Conservation (phyloP, 30 jellyfish, hydroid and myxozoan species). For the Aurelia sp. region DNA sequence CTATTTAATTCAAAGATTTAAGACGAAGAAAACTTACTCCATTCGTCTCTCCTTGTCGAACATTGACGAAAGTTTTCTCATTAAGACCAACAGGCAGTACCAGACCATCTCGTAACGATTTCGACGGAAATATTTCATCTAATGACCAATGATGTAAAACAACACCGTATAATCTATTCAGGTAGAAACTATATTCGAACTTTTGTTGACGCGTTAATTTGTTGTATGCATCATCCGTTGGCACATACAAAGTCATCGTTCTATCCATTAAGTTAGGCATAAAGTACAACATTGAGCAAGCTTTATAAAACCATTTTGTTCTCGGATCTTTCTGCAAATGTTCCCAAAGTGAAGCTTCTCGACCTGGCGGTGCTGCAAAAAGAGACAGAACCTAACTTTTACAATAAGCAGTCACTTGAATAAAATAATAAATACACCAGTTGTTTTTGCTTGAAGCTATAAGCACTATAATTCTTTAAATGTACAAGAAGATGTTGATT, state of each 20-base stretch:
- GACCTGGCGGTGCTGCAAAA: not conserved
- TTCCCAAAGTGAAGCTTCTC: conserved; percentile 24
- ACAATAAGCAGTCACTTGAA: too few species aligned
- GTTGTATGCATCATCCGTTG: conserved; percentile 21
- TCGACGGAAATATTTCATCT: conserved; percentile 5
- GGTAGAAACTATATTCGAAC: not conserved
- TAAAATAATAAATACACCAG: too few species aligned
- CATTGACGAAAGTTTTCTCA: conserved; percentile 34
- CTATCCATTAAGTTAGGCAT: not conserved
- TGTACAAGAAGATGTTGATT: too few species aligned
- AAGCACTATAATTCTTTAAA: too few species aligned
- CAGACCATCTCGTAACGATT: conserved; percentile 4
- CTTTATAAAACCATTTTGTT: conserved; percentile 11
- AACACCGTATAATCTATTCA: conserved; percentile 11
- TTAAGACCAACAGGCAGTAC: conserved; percentile 18
- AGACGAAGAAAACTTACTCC: too few species aligned
- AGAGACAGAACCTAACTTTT: not conserved
- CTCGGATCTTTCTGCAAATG: conserved; percentile 6
- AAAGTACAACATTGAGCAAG: not conserved
- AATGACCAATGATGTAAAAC: conserved; percentile 4
- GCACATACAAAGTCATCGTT: conserved; percentile 7
- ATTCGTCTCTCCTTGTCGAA: not conserved
- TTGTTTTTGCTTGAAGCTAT: too few species aligned
- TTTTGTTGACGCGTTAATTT: not conserved
- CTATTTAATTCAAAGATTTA: too few species aligned